Base-by-base conservation (phyloP, 2,797 vertebrate genomes). In the Chrysocyon brachyurus region DNA sequence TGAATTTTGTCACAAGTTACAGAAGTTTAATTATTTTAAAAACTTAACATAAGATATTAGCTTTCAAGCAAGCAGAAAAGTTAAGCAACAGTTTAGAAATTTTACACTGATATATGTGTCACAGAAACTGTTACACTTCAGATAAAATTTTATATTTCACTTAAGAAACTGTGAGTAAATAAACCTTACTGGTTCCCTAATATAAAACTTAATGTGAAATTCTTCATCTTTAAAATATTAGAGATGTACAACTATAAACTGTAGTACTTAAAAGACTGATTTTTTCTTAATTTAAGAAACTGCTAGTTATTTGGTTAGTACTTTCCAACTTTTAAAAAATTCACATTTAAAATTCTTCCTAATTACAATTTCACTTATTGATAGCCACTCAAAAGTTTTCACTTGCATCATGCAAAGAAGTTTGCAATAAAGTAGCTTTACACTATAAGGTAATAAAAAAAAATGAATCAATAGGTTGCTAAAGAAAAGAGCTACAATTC, bases 41-140 rank as follows among this genome's bases (percentile, higher is more conserved):
- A 94, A 89, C 40, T 54, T 59, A 91, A 85, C 54, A n/a, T 12
- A 92, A 56, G 61, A 36, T 22, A 88, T 66, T 64, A 54, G 17
- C 33, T 97, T 90, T 75, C 64, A 90, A 94, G 92, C 4, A 91
- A 12, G 24, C 16, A 93, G 31, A 66, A 96, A 77, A 91, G 12
- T 36, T 94, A 94, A 91, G 66, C 7, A 94, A 78, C 22, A 68
- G 36, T 31, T 93, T 5, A 36, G 70, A 77, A 79, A 54, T 21
- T 91, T 93, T 73, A 84, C 19, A 87, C 0, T 66, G 28, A 91
- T 64, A 19, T 28, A 33, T 1, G 5, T 66, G 0, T 73, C 75
- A 90, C 0, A 87, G 22, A 72, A 90, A 87, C 7, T 49, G 21
- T 86, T 83, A 84, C 1, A 64, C 3, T 28, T 22, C 46, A 15